Evolutionary conservation across 2,888 invertebrate genomes (phyloP).

Genomic region (Halocaridina rubra): DNA sequence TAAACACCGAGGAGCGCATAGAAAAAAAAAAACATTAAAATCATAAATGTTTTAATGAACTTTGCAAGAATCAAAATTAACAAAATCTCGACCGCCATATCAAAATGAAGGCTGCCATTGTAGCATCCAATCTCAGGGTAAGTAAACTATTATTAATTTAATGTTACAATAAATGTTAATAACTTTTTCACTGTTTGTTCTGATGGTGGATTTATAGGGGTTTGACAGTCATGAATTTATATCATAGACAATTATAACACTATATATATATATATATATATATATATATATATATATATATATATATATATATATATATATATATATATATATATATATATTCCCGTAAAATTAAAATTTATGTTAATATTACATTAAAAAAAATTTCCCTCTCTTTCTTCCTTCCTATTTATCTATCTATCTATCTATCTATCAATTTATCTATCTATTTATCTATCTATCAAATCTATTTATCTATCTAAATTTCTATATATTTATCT

Average conservation of each 20-base stretch:
- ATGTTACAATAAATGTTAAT: background rate
- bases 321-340: background rate
- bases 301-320: background rate
- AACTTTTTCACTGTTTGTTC: background rate
- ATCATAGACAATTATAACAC: too few species aligned
- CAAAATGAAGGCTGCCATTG: background rate
- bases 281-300: background rate
- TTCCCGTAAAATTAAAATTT: too few species aligned
- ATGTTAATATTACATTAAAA: too few species aligned
- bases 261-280: background rate
- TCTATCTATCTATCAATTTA: too few species aligned
- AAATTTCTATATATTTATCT: too few species aligned
- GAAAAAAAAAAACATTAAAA: too few species aligned
- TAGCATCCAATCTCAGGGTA: background rate
- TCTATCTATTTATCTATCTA: background rate
- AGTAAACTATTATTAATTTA: background rate
- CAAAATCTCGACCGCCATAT: too few species aligned
- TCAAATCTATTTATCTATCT: background rate
- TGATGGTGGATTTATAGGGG: too few species aligned
- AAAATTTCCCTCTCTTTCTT: too few species aligned
- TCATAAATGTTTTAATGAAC: background rate
- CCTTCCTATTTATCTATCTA: too few species aligned
- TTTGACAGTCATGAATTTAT: background rate
- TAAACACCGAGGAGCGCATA: too few species aligned
- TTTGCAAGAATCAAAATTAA: background rate